These are phyloP conservation scores for Drosophila heteroneura DNA, from an alignment of 2,888 invertebrate species.

Conservation along the genomic window DNA sequence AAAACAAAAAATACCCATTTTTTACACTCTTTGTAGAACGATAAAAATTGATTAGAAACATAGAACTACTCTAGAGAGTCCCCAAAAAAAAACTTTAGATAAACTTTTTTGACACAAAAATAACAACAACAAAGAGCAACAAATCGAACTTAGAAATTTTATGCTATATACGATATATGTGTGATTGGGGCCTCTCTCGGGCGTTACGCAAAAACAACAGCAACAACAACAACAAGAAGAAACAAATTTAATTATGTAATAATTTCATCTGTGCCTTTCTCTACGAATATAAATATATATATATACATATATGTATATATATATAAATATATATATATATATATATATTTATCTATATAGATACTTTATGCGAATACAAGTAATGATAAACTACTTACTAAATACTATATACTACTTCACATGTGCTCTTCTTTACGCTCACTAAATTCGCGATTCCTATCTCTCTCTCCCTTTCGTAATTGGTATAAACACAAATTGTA, in stretches of 20 bases:
- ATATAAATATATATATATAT: conserved; percentile 4
- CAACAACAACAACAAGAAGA: conserved; percentile 46
- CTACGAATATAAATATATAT: conserved; percentile 64
- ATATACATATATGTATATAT: conserved; percentile 15
- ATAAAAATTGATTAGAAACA: conserved; percentile 26
- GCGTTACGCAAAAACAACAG: conserved; percentile 40
- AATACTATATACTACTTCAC: conserved; percentile 46
- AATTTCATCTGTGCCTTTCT: conserved; percentile 84
- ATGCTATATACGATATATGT: conserved; percentile 17
- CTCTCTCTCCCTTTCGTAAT: background rate
- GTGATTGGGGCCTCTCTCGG: conserved; percentile 37
- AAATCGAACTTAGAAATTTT: conserved; percentile 66
- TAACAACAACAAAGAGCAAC: conserved; percentile 39
- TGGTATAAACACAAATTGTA: background rate
- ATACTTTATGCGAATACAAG: conserved; percentile 36
- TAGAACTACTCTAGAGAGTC: conserved; percentile 17
- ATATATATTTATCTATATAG: conserved; percentile 49
- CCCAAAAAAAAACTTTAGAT: conserved; percentile 55
- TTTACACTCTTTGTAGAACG: conserved; percentile 74
- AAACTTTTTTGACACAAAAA: conserved; percentile 57
- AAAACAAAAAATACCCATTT: conserved; percentile 37
- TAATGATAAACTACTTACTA: conserved; percentile 42
- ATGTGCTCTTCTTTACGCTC: conserved; percentile 58
- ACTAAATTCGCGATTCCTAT: conserved; percentile 5
- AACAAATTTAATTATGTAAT: conserved; percentile 75